Evolutionary conservation across 2,797 vertebrate genomes (phyloP), one percentile per base, ranked within the genome.

Genomic region (Pteropus rufus): DNA sequence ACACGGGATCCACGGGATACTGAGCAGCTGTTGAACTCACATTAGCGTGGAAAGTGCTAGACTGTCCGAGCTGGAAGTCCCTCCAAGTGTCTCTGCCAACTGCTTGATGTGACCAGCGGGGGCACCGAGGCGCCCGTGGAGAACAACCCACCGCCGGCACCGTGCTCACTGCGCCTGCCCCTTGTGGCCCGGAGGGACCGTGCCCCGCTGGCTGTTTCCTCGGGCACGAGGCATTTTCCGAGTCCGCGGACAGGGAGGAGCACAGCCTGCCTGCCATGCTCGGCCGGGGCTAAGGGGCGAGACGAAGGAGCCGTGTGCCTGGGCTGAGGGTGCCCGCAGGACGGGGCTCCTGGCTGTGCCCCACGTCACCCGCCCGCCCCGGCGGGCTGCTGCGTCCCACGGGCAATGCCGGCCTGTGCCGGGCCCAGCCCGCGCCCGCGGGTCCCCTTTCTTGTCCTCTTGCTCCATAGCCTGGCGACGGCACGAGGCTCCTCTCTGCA

Each of bases 211-310:
- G 12, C 10, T 0, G 8, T 41, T 8, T 31, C 14, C 54, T 24
- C 0, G 0, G 76, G 36, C 23, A 0, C 39, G 9, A 36, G 19
- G 16, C 24, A 0, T 41, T 14, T 23, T 41, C 36, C 0, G 0
- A 34, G 46, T 1, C 26, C 1, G 0, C 19, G 29, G 19, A 9
- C 19, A 14, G 2, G 2, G 3, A 60, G 64, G 54, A 24, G 10
- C 3, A 1, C 0, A 0, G 1, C 24, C 15, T 11, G 1, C 26
- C 1, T 9, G 7, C 26, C 0, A 2, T 4, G 2, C 36, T 31
- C 29, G 7, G 44, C 44, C 41, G 8, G 24, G 7, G 29, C 15
- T 14, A 10, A 31, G 8, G 24, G 18, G 4, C 23, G 7, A 54
- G 41, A 46, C 5, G 29, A 34, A 7, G 58, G 19, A 46, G 5